Percentiles rank a stretch among this genome's conserved stretches.
phyloP scores from a whole-genome alignment of 2,113 vertebrate genomes.

The Malurus cyaneus region DNA sequence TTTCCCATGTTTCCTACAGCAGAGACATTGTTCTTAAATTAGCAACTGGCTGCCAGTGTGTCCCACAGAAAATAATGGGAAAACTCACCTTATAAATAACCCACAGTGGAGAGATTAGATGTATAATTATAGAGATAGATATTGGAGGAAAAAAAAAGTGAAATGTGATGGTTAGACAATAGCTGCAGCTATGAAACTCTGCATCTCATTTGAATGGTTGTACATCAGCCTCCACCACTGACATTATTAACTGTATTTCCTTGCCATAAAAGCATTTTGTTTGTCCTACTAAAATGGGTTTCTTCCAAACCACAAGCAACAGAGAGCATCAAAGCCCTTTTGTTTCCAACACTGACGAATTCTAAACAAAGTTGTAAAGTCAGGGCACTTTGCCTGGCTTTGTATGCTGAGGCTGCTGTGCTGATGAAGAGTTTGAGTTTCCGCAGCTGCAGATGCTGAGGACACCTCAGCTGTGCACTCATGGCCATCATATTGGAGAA shows the following conservation, averaged over 20 bases:
- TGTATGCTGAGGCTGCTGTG: background rate
- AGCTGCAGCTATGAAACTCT: background rate
- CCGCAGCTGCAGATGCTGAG: background rate
- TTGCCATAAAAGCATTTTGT: background rate
- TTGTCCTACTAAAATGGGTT: background rate
- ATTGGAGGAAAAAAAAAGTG: background rate
- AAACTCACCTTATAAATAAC: constrained; percentile 4
- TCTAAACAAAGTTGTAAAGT: background rate
- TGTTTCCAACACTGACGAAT: background rate
- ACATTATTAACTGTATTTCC: background rate
- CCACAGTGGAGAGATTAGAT: background rate
- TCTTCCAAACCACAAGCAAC: background rate
- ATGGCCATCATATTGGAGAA: background rate
- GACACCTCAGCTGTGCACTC: background rate
- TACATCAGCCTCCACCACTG: background rate
- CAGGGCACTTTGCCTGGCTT: background rate
- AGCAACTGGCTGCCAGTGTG: background rate
- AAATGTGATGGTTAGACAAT: background rate
- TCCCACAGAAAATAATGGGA: background rate
- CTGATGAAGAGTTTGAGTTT: background rate
- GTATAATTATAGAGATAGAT: background rate
- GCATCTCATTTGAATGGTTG: background rate
- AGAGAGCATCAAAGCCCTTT: background rate
- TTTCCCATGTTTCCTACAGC: background rate
- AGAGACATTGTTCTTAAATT: background rate